Evolutionary conservation across 2,797 vertebrate genomes (phyloP).

Genomic region (Rhinatrema bivittatum): DNA sequence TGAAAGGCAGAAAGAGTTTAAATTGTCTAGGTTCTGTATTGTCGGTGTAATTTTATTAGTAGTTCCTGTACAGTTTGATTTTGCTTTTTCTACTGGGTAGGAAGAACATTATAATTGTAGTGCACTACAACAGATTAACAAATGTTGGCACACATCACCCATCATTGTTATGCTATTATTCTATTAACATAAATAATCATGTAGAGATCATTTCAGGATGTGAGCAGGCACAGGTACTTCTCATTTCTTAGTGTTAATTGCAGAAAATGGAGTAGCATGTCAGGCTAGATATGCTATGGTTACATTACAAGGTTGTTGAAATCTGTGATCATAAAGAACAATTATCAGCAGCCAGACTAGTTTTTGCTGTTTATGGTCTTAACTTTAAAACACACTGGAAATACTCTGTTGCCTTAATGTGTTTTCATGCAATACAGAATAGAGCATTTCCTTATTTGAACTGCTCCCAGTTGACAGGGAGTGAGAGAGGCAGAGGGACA

Average conservation of each 20-base stretch:
- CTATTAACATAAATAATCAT: conserved; percentile 46
- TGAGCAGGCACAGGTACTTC: conserved; percentile 27
- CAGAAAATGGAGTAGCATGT: conserved; percentile 8
- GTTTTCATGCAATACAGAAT: too few relatives aligned
- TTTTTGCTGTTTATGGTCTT: too few relatives aligned
- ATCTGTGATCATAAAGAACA: too few relatives aligned
- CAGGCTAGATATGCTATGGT: conserved; percentile 1
- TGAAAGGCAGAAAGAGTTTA: neutral
- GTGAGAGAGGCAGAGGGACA: too few relatives aligned
- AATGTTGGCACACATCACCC: conserved; percentile 40
- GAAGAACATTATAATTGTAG: conserved; percentile 35
- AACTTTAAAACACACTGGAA: too few relatives aligned
- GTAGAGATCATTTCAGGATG: conserved; percentile 24
- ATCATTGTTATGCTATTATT: conserved; percentile 42
- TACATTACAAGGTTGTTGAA: too few relatives aligned
- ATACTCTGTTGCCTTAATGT: too few relatives aligned
- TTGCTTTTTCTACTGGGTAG: conserved; percentile 30
- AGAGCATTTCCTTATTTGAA: too few relatives aligned
- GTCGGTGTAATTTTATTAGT: conserved; percentile 13
- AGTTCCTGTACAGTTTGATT: too few relatives aligned
- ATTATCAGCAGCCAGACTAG: too few relatives aligned
- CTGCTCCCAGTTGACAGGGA: too few relatives aligned
- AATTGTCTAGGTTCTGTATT: neutral
- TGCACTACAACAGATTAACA: conserved; percentile 29
- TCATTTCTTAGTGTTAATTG: conserved; percentile 25